Percentiles rank a stretch among this genome's conserved stretches.
These are phyloP conservation scores for Tachina fera DNA, from an alignment of 2,888 invertebrate species.

Conservation along the genomic window DNA sequence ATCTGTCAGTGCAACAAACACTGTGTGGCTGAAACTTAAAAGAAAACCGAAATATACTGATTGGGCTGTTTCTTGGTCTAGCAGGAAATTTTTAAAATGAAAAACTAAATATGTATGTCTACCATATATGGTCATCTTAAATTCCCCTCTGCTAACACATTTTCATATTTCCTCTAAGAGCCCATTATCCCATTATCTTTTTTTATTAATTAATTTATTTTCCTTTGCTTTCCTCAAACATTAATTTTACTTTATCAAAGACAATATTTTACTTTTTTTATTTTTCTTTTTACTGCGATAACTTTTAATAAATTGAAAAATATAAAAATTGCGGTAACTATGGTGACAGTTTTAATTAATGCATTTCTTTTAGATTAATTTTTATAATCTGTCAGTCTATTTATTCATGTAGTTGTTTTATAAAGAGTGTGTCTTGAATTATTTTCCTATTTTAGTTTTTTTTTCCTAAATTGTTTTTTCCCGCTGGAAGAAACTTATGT, in stretches of 20 bases:
- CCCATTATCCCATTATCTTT: neutral
- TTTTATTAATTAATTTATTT: neutral
- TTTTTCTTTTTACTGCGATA: slow-evolving; percentile 18
- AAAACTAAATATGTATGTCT: too few species aligned
- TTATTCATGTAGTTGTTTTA: neutral
- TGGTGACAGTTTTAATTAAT: slow-evolving; percentile 68
- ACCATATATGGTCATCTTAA: too few species aligned
- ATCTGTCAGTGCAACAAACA: too few species aligned
- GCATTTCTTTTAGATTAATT: slow-evolving; percentile 33
- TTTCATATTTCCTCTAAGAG: neutral
- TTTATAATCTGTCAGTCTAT: neutral
- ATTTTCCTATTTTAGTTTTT: too few species aligned
- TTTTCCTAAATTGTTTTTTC: too few species aligned
- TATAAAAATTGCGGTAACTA: slow-evolving; percentile 41
- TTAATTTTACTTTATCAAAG: neutral
- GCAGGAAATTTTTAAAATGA: too few species aligned
- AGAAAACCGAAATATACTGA: too few species aligned
- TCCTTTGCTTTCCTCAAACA: neutral
- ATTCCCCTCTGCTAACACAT: neutral
- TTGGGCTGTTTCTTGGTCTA: too few species aligned
- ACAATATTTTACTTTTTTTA: neutral
- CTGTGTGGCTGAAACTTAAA: too few species aligned
- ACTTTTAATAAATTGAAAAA: slow-evolving; percentile 56
- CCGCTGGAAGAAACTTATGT: too few species aligned
- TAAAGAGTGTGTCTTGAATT: slow-evolving; percentile 13